Conservation (phyloP, 2,888 invertebrate genomes). For the Lathronympha strigana region DNA sequence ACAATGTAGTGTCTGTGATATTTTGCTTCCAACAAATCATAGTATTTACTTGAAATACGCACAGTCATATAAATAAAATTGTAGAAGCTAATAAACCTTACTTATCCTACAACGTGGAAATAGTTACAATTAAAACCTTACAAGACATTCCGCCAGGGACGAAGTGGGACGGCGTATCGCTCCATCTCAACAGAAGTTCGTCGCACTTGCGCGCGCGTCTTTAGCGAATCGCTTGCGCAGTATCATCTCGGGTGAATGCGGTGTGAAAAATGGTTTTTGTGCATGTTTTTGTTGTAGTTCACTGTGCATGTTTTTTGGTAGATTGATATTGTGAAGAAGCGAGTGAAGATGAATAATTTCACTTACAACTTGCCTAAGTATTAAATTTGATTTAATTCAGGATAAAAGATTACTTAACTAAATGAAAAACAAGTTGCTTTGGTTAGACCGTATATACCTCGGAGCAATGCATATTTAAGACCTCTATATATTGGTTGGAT, state of each 20-base stretch:
- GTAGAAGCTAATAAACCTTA: neutral
- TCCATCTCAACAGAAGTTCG: slow-evolving; percentile 44
- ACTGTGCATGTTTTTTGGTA: neutral
- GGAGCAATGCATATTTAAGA: no score
- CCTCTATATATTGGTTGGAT: no score
- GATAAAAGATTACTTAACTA: no score
- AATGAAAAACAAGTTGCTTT: no score
- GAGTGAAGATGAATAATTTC: no score
- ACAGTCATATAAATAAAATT: neutral
- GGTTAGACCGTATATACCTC: no score
- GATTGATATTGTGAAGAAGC: neutral
- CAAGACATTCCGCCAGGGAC: slow-evolving; percentile 31
- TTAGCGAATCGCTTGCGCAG: slow-evolving; percentile 50
- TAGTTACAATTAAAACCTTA: slow-evolving; percentile 27
- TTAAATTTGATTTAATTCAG: no score
- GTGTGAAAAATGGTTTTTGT: slow-evolving; percentile 16
- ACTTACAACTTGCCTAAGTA: no score
- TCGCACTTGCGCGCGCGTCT: slow-evolving; percentile 44
- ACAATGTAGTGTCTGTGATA: no score
- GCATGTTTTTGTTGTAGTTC: neutral
- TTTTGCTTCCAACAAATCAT: no score
- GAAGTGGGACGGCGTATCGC: slow-evolving; percentile 32
- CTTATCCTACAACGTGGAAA: slow-evolving; percentile 9
- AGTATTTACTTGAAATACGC: neutral
- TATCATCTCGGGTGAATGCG: slow-evolving; percentile 2